Base-by-base conservation (phyloP, 2,113 vertebrate genomes). In the Forbesichthys papilliferus region DNA sequence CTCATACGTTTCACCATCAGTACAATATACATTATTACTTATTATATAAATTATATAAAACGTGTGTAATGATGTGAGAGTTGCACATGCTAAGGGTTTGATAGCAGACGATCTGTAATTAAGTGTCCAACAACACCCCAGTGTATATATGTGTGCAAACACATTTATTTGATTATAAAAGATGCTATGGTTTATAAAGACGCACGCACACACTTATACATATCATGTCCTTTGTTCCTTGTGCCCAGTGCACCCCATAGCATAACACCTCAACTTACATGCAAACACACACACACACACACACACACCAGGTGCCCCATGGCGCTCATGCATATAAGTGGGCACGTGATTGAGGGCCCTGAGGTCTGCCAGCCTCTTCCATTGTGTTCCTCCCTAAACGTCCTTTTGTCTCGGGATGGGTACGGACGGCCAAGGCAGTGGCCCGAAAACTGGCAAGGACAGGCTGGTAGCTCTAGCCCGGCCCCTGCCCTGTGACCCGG, bases 381-480 rank as follows among this genome's bases (percentile, higher is more conserved):
- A 90, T 90, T 89, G 83, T 90, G 76, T 86, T 87, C 88, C 87
- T 87, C 82, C 86, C 82, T 92, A 90, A 92, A 90, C 82, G 84
- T 78, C 73, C 91, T 77, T 93, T 93, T 93, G 91, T 93, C 83
- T 91, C 71, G 84, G 85, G 81, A 56, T 83, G 84, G 87, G 84
- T 88, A 91, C 79, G 75, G 73, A 69, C 78, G 86, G 79, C 84
- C 84, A 84, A 87, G 85, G 82, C 75, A 65, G 86, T 87, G 90
- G 89, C 87, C 85, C 87, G 36, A 0, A 5, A 1, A 42, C 36
- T 42, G 36, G 36, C 36, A 42, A 42, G 36, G 90, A 87, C 91
- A 92, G 88, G 74, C 73, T 85, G 89, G 75, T 72, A 80, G 74
- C 84, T 75, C 20, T 72, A 80, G 72, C 82, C 86, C 84, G 71